Conservation (phyloP, 2,888 invertebrate genomes). For the Pandemis corylana region DNA sequence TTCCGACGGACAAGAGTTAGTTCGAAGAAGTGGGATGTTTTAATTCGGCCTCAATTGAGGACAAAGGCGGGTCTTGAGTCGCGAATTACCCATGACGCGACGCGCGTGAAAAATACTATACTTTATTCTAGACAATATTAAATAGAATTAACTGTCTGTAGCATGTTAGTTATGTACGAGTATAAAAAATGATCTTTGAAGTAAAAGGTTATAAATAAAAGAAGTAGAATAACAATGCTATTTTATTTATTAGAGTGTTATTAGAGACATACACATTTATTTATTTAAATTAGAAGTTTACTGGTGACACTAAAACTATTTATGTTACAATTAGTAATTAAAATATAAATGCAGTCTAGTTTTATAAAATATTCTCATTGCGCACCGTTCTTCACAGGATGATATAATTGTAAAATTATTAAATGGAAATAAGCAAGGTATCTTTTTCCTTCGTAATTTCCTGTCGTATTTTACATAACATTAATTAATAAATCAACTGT, state of each 20-base stretch:
- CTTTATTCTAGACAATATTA: background rate
- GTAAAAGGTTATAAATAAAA: too few species aligned
- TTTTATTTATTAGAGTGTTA: too few species aligned
- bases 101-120: slow-evolving; percentile 22
- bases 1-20: slow-evolving; percentile 43
- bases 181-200: too few species aligned
- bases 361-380: background rate
- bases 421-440: background rate
- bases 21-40: slow-evolving; percentile 55
- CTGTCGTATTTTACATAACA: slow-evolving; percentile 4
- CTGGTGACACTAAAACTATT: too few species aligned
- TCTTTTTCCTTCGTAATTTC: background rate
- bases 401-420: background rate
- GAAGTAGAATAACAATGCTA: too few species aligned
- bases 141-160: background rate
- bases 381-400: background rate
- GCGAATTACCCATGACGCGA: slow-evolving; percentile 48
- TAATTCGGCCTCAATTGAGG: slow-evolving; percentile 55
- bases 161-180: background rate
- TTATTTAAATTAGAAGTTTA: too few species aligned
- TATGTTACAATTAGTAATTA: too few species aligned
- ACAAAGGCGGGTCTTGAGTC: slow-evolving; percentile 49
- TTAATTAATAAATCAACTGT: background rate
- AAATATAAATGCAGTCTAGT: too few species aligned
- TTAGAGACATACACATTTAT: too few species aligned